Base-by-base conservation (phyloP, 2,888 invertebrate genomes). In the Mythimna ferrago region DNA sequence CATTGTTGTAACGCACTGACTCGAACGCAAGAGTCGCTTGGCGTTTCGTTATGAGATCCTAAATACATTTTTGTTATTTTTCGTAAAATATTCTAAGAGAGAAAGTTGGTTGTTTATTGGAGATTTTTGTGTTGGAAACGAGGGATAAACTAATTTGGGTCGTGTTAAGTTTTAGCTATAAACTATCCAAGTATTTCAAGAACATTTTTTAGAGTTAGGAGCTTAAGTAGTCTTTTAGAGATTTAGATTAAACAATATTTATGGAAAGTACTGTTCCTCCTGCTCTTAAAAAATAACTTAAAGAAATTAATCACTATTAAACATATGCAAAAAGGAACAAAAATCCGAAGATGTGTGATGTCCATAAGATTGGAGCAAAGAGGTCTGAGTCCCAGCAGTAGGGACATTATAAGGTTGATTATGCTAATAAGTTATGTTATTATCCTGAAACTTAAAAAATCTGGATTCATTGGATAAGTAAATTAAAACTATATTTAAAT, bases 1-100 rank as follows among this genome's bases (percentile, higher is more conserved):
- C 75, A 84, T 62, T 68, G 54, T 58, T 66, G 71, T 60, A 54
- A 76, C 76, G 71, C 68, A 71, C 21, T 51, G n/a, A 65, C 16
- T 44, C 10, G 48, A 62, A 21, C 35, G 80, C 21, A 60, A 69
- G 60, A 83, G 65, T 48, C 51, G 38, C 60, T 75, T 35, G n/a
- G 54, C 62, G 69, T 65, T 67, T 62, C 62, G 72, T 62, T 44
- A 57, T 38, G 54, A 51, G 56, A 48, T 14, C 16, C 32, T 21
- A 61, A 65, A 64, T 63, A 48, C 35, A 21, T 51, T 63, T 57
- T 32, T 54, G n/a, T 10, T 35, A 21, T 48, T 56, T 48, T 56
- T 56, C 14, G 32, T 16, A 44, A 78, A 70, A 71, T 44, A 32
- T 67, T 64, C 9, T 58, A 19, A 38, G 54, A 58, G 54, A 51